Evolutionary conservation across 1,140 invertebrate species (phyloP).

Genomic region (Neotoxoptera formosana): DNA sequence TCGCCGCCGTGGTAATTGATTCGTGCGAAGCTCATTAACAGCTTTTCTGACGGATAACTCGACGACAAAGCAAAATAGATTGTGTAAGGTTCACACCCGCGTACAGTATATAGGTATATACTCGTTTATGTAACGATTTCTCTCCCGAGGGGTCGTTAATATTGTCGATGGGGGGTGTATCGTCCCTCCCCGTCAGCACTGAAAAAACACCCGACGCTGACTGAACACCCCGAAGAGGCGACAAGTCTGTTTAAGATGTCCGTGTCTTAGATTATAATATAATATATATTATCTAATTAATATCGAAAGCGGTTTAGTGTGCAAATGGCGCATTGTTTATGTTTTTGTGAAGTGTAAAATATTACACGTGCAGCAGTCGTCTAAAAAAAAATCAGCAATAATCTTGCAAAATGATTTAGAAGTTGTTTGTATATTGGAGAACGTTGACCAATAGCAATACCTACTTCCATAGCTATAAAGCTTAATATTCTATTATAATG

Average conservation of each 20-base stretch:
- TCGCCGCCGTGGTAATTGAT: background rate
- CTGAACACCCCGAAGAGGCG: background rate
- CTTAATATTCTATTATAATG: background rate
- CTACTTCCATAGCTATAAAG: background rate
- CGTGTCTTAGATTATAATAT: background rate
- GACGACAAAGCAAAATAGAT: background rate
- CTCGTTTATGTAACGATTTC: background rate
- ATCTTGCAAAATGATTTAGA: background rate
- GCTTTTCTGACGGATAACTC: background rate
- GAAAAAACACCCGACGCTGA: background rate
- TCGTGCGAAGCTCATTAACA: background rate
- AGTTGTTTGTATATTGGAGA: background rate
- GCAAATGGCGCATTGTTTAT: background rate
- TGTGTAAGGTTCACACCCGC: background rate
- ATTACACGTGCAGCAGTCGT: background rate
- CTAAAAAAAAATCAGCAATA: background rate
- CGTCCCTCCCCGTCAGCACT: background rate
- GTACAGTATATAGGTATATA: background rate
- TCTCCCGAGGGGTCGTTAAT: background rate
- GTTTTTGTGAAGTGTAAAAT: background rate
- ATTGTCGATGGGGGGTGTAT: background rate
- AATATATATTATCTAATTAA: no score
- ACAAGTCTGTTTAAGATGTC: background rate
- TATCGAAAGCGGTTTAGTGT: no score
- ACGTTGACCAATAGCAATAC: background rate